Evolutionary conservation across 2,113 vertebrate genomes (phyloP).

Genomic region (Lepisosteus osseus): DNA sequence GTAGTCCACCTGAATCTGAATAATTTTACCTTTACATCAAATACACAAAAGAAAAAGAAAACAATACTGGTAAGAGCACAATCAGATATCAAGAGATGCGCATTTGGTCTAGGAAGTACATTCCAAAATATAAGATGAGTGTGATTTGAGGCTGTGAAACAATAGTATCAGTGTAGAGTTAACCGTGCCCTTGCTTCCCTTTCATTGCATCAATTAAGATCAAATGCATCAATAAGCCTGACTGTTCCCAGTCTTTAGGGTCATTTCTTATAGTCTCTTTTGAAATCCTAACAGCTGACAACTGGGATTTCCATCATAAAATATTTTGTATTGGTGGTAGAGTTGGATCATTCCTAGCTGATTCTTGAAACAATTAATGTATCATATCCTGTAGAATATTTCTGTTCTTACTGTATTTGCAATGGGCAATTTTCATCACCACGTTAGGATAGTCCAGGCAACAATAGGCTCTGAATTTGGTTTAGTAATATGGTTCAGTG

Average conservation of each 20-base stretch:
- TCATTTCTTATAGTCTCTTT: constrained; percentile 27
- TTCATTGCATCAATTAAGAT: constrained; percentile 62
- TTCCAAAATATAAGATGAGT: too few species aligned
- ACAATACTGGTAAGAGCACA: too few species aligned
- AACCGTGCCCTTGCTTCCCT: constrained; percentile 28
- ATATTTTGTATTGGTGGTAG: constrained; percentile 15
- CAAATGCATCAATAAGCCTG: constrained; percentile 42
- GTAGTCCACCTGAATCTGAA: too few species aligned
- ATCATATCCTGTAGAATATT: not conserved
- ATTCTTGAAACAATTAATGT: constrained; percentile 6
- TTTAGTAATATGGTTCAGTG: not conserved
- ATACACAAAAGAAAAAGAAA: too few species aligned
- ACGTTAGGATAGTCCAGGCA: not conserved
- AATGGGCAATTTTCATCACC: not conserved
- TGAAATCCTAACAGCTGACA: constrained; percentile 30
- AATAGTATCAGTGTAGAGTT: too few species aligned
- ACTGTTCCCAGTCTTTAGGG: constrained; percentile 34
- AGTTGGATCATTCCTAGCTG: not conserved
- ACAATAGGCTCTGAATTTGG: not conserved
- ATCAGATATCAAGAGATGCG: too few species aligned
- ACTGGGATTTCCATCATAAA: constrained; percentile 5
- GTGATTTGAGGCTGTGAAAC: too few species aligned
- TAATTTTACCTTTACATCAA: too few species aligned
- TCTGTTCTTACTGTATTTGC: not conserved
- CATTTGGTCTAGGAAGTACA: too few species aligned